A percentile compares a stretch with the other conserved stretches of the same genome.
These are phyloP conservation scores for Drosophila quasianomalipes DNA, from an alignment of 2,888 invertebrate genomes.

Conservation along the genomic window DNA sequence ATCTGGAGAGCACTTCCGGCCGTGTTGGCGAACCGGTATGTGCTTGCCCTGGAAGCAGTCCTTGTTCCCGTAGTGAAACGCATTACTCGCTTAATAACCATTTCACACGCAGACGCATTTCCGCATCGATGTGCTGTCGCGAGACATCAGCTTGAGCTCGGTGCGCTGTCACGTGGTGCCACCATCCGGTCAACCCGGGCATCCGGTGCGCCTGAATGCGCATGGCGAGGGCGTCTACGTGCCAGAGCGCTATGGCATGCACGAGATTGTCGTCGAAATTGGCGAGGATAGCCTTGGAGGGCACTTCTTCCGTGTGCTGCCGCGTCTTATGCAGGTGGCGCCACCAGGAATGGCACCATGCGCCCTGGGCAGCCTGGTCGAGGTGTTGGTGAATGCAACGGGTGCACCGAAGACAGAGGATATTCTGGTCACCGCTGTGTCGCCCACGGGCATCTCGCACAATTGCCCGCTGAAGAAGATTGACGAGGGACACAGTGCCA, in stretches of 20 bases:
- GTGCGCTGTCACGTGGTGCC: conserved; percentile 92
- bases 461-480: conserved; percentile 93
- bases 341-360: conserved; percentile 98
- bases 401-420: conserved; percentile 92
- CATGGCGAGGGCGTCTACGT: conserved; percentile 93
- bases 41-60: not conserved
- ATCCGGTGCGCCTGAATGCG: conserved; percentile 88
- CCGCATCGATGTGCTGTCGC: conserved; percentile 90
- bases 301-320: conserved; percentile 94
- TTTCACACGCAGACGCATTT: conserved; percentile 89
- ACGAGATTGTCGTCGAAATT: conserved; percentile 90
- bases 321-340: conserved; percentile 93
- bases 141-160: conserved; percentile 90
- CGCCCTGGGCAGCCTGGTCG: conserved; percentile 96
- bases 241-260: conserved; percentile 96
- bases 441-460: conserved; percentile 94
- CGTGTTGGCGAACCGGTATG: conserved; percentile 94
- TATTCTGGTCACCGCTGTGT: conserved; percentile 96
- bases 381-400: conserved; percentile 95
- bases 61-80: not conserved
- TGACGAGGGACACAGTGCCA: conserved; percentile 96
- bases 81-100: conserved; percentile 61
- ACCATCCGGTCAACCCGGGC: conserved; percentile 88
- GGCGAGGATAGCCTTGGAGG: conserved; percentile 88
- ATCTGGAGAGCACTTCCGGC: conserved; percentile 93